Percentiles rank a stretch among this genome's conserved stretches.
These are phyloP conservation scores for Romanogobio albipinnatus DNA, from an alignment of 2,113 vertebrate genomes.

Conservation along the genomic window DNA sequence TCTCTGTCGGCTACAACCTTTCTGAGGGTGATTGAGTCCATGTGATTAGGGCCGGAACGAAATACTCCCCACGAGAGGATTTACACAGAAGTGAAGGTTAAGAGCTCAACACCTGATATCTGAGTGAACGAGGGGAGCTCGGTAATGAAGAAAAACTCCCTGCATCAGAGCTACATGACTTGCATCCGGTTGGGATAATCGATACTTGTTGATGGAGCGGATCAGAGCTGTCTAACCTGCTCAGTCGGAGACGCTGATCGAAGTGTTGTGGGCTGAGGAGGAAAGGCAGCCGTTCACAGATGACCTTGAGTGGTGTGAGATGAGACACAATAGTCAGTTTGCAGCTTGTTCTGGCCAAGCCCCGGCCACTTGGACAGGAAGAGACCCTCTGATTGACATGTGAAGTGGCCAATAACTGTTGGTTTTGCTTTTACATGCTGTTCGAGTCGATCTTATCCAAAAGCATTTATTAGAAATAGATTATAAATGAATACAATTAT, in stretches of 20 bases:
- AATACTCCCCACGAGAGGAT: constrained; percentile 2
- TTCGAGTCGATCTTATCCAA: background rate
- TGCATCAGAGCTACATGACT: background rate
- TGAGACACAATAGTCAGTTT: background rate
- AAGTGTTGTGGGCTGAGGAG: background rate
- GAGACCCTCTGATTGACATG: background rate
- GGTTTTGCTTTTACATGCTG: background rate
- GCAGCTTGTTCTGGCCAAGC: background rate
- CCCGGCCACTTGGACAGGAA: background rate
- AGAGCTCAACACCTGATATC: constrained; percentile 7
- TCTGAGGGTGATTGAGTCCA: background rate
- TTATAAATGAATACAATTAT: no score
- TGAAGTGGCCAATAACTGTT: background rate
- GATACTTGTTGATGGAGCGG: constrained; percentile 37
- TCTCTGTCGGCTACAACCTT: background rate
- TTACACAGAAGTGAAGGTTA: background rate
- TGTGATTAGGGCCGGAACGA: background rate
- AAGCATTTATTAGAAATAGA: no score
- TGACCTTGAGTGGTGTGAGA: background rate
- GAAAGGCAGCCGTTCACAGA: background rate
- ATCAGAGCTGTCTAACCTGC: constrained; percentile 5
- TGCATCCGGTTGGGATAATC: constrained; percentile 28
- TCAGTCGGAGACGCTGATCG: background rate
- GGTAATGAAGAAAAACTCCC: constrained; percentile 2
- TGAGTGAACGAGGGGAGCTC: background rate